phyloP scores from a whole-genome alignment of 2,797 vertebrate species.

The Lepilemur ruficaudatus region DNA sequence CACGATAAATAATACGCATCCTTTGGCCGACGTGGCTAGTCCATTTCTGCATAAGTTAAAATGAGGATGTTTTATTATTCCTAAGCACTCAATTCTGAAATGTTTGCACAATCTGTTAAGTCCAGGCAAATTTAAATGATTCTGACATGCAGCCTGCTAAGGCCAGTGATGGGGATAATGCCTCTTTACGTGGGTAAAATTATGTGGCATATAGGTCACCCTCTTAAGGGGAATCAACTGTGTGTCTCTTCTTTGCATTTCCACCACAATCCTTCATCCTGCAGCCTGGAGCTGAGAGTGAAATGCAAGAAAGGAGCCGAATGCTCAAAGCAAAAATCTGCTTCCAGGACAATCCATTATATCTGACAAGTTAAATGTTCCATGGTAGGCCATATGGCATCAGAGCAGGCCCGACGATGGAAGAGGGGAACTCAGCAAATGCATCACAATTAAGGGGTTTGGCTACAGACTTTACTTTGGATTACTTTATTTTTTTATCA shows the following conservation, averaged over 20 bases:
- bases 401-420: constrained; percentile 85
- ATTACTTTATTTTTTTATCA: constrained; percentile 77
- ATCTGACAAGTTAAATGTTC: constrained; percentile 99
- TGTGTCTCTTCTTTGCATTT: constrained; percentile 82
- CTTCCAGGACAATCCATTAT: constrained; percentile 99
- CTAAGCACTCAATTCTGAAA: constrained; percentile 79
- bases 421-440: constrained; percentile 89
- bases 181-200: constrained; percentile 85
- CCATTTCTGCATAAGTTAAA: constrained; percentile 71
- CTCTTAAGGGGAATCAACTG: constrained; percentile 85
- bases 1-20: constrained; percentile 74
- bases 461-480: constrained; percentile 86
- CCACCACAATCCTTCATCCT: constrained; percentile 91
- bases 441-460: constrained; percentile 92
- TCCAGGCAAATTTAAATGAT: constrained; percentile 83
- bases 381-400: constrained; percentile 98
- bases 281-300: constrained; percentile 90
- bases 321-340: constrained; percentile 97
- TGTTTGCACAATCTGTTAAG: constrained; percentile 84
- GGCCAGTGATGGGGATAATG: constrained; percentile 84
- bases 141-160: constrained; percentile 85
- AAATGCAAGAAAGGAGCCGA: constrained; percentile 89
- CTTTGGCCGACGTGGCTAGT: constrained; percentile 55
- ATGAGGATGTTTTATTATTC: constrained; percentile 77
- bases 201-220: constrained; percentile 86